Evolutionary conservation across 2,113 vertebrate genomes (phyloP), one percentile per base, ranked within the genome.

Genomic region (Anser cygnoides): DNA sequence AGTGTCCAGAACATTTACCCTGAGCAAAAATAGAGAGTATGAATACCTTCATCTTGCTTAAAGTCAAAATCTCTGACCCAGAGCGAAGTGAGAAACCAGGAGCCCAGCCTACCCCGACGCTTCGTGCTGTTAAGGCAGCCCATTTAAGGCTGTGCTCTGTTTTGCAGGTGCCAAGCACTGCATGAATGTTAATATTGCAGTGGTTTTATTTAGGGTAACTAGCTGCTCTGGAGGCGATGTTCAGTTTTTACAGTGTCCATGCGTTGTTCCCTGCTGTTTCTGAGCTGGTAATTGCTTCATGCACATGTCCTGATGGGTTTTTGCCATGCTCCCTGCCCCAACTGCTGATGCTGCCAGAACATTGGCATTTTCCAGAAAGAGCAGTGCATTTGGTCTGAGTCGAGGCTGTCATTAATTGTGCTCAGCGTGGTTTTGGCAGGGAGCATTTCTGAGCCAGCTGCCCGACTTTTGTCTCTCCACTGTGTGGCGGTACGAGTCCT

Each of bases 401-500:
- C 50, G 50, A 62, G 62, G 81, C 77, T 86, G 59, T 5, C 9
- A 3, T 71, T 81, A 63, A 29, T 55, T 41, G 43, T 28, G 55
- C 58, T 31, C n/a, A 9, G 22, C 9, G 10, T 78, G 74, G 13
- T 57, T 80, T 85, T 81, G 78, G 72, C 70, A 90, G 83, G 44
- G 25, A 20, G 12, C 2, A 2, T 62, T 92, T 92, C 78, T 68
- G 71, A 57, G 68, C 80, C 23, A 13, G 31, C 58, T 87, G 94
- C 82, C 81, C 80, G 57, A 49, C 49, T 87, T 74, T n/a, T 35
- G 39, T 75, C 20, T 76, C 13, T 39, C 1, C 25, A 50, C 4
- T 1, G 80, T 0, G 0, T 4, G 4, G 50, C 33, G 58, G 22
- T 31, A 3, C 31, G 9, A 58, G 74, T 44, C 25, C 50, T 46